Base-by-base conservation (phyloP, 2,113 vertebrate genomes). In the Dolichotis patagonum region DNA sequence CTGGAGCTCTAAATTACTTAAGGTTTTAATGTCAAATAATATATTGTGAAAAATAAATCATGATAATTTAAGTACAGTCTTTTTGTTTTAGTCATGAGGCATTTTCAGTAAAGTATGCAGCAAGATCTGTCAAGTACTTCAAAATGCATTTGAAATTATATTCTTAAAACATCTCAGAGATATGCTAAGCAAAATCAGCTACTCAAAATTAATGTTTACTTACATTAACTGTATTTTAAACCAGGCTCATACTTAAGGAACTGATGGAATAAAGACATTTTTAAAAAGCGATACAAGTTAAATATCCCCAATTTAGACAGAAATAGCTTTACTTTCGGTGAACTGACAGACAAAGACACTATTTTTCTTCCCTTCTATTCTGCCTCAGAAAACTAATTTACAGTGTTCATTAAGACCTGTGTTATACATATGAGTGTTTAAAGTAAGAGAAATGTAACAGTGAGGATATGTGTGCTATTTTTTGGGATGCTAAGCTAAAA, bases 91-190 rank as follows among this genome's bases (percentile, higher is more conserved):
- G 24, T 28, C 32, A 63, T 67, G 78, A 65, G 1, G 9, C 20
- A 95, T 17, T 80, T 71, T 52, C 19, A 88, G 65, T 54, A 56
- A 26, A 71, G 16, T 78, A 71, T 43, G 13, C 28, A 56, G 14
- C 19, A 24, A 24, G n/a, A 62, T 73, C 32, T 90, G 14, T 86
- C 77, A 90, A 14, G 56, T 22, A 88, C 77, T 41, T 69, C 24
- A 85, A 52, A 86, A n/a, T 62, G 3, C 5, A 88, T 17, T 52
- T 87, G 4, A 38, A 95, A 92, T 75, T 90, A 46, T 56, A 35
- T 94, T 86, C 60, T 95, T 35, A 84, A 88, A 94, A 24, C 5
- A 95, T 84, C 26, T 35, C 24, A 54, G 58, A 67, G 41, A 93
- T 49, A 83, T 54, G 14, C 38, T 90, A 93, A 78, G 52, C 12